These are phyloP conservation scores for Aphis gossypii DNA, from an alignment of 1,140 invertebrate species.

Conservation along the genomic window DNA sequence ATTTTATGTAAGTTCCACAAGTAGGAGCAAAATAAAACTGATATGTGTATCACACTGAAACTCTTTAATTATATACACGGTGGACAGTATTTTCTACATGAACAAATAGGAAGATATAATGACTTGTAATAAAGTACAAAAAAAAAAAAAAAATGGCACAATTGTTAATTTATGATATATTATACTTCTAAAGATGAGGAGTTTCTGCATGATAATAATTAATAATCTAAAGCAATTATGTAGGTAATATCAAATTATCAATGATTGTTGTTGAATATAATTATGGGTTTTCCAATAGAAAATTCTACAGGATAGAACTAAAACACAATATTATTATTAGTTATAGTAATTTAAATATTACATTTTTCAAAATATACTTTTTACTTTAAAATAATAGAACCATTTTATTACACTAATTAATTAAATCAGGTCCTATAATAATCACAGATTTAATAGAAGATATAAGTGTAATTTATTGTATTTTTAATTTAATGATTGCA, in stretches of 20 bases:
- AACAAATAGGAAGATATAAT: background rate
- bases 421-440: background rate
- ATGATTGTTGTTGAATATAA: background rate
- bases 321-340: background rate
- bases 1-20: background rate
- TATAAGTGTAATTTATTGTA: background rate
- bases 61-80: background rate
- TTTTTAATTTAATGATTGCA: background rate
- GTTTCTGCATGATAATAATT: background rate
- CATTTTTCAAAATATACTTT: background rate
- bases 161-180: slow-evolving; percentile 5
- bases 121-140: background rate
- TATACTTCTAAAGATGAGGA: background rate
- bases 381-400: background rate
- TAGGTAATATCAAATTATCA: background rate
- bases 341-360: background rate
- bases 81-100: background rate
- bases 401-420: background rate
- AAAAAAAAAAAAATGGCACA: slow-evolving; percentile 40
- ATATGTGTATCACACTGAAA: background rate
- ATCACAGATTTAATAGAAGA: background rate
- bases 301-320: background rate
- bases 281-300: background rate
- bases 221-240: background rate
- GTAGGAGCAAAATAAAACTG: background rate